Conservation (phyloP, 2,797 vertebrate genomes). For the Gadopsis marmoratus region DNA sequence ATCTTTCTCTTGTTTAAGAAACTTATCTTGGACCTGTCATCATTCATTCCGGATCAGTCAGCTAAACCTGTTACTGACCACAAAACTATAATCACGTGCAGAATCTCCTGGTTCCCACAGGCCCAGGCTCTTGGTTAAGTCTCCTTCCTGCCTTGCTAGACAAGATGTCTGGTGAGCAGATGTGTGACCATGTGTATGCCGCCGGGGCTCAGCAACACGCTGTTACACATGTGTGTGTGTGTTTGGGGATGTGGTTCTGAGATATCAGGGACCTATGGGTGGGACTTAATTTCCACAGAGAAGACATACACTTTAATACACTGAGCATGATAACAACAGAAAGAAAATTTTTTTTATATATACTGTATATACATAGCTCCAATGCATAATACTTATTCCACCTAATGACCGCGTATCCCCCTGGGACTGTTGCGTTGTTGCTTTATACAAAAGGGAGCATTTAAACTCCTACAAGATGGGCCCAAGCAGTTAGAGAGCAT, state of each 20-base stretch:
- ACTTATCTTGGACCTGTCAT: constrained; percentile 14
- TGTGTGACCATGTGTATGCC: constrained; percentile 55
- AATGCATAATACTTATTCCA: neutral
- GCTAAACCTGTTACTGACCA: constrained; percentile 21
- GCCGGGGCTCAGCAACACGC: constrained; percentile 27
- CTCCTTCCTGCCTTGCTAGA: constrained; percentile 19
- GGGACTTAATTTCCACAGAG: neutral
- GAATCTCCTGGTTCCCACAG: constrained; percentile 52
- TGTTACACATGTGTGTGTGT: constrained; percentile 32
- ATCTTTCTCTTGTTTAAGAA: constrained; percentile 21
- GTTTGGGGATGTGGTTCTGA: constrained; percentile 45
- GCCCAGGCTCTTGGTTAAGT: constrained; percentile 27
- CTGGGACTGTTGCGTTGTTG: constrained; percentile 23
- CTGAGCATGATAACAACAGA: neutral
- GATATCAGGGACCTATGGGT: neutral
- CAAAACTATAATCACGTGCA: constrained; percentile 41
- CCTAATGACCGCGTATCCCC: neutral
- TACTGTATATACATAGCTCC: neutral
- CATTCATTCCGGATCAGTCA: constrained; percentile 30
- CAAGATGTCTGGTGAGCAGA: constrained; percentile 66
- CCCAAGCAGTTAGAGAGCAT: constrained; percentile 1
- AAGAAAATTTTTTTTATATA: too few relatives aligned
- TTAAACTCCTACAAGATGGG: neutral
- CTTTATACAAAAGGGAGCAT: neutral
- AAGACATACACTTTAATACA: neutral